Evolutionary conservation across 1,140 invertebrate genomes (phyloP).

Genomic region (Nephila pilipes): DNA sequence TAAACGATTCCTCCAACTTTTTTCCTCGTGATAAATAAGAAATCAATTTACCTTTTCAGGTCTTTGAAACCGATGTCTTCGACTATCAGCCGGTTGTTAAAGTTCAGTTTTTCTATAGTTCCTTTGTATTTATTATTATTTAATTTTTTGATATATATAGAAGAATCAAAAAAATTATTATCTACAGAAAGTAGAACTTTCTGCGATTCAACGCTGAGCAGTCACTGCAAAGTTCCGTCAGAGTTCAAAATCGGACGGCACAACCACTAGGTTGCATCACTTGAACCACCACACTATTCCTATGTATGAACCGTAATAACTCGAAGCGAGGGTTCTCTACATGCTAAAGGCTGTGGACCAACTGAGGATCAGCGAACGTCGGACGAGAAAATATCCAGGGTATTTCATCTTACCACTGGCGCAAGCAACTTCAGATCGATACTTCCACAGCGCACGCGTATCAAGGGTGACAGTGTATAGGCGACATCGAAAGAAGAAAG

Average conservation of each 20-base stretch:
- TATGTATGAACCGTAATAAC: conserved; percentile 36
- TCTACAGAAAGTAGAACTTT: background rate
- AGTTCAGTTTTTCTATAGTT: too few relatives aligned
- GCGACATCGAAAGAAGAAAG: conserved; percentile 3
- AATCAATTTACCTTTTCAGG: too few relatives aligned
- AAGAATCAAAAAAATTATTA: too few relatives aligned
- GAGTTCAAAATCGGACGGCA: background rate
- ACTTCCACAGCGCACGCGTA: conserved; percentile 38
- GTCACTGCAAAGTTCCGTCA: background rate
- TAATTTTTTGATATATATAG: too few relatives aligned
- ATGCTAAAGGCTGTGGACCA: conserved; percentile 53
- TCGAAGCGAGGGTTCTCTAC: conserved; percentile 1
- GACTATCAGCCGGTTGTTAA: too few relatives aligned
- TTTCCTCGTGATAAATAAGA: too few relatives aligned
- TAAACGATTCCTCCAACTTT: too few relatives aligned
- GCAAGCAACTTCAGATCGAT: conserved; percentile 46
- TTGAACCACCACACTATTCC: conserved; percentile 13
- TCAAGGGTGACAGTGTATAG: conserved; percentile 51
- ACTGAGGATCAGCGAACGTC: conserved; percentile 26
- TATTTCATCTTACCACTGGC: conserved; percentile 56
- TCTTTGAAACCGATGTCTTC: too few relatives aligned
- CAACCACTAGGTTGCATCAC: conserved; percentile 37
- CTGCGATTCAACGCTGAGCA: background rate
- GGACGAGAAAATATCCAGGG: conserved; percentile 37
- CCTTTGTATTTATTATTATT: too few relatives aligned